Base-by-base conservation (phyloP, 2,113 vertebrate genomes). In the Isurus oxyrinchus region DNA sequence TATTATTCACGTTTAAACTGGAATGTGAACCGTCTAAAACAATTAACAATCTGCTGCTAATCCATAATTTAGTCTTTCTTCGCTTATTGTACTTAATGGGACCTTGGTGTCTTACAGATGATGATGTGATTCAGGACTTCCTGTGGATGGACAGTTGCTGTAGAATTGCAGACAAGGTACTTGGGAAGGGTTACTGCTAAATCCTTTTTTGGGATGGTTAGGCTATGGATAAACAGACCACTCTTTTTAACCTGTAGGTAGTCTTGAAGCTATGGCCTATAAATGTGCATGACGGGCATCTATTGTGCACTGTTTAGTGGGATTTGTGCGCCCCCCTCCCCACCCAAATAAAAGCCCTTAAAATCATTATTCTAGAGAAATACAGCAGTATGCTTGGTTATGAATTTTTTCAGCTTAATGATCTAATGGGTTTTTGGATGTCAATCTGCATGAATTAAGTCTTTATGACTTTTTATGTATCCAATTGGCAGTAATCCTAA, bases 131-230 rank as follows among this genome's bases (percentile, higher is more conserved):
- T 69, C 97, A 95, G 96, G 57, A 96, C 0, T 97, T 98, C 76
- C 96, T 98, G 3, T 97, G 96, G 2, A 97, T 35, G 66, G 97
- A 97, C 0, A 19, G 96, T 0, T 98, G 97, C 79, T 97, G 97
- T 96, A 96, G 86, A 76, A 94, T 97, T 57, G 98, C 97, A 0
- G 97, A 97, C 96, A 97, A 98, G 97, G 97, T 98, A 27, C 27
- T 53, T 1, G 63, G 59, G 19, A 55, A 27, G 25, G 49, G 40
- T 11, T 0, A 7, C 23, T 0, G 8, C 14, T 27, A 2, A 2
- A 27, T 6, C 23, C 8, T 7, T 14, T 61, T 61, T 3, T 55
- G 86, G 23, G 8, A 55, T 27, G 25, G 44, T 21, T 27, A 27
- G 40, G 84, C 19, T 49, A 1, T 0, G 40, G 14, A 44, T 84